Conservation (phyloP, 2,113 vertebrate genomes). For the Vidua chalybeata region DNA sequence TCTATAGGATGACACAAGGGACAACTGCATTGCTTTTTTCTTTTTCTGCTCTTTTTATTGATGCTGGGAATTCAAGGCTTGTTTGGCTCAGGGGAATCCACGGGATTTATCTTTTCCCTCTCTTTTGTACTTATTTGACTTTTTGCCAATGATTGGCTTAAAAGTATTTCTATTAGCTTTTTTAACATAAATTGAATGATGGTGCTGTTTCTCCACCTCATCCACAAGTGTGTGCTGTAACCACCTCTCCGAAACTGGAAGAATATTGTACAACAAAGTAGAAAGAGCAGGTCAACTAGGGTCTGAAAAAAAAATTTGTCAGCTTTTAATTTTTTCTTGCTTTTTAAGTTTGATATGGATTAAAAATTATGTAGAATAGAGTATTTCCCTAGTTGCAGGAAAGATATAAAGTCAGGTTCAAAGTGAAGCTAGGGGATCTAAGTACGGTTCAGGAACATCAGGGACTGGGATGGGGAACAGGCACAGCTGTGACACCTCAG, state of each 20-base stretch:
- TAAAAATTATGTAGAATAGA: neutral
- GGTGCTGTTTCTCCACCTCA: neutral
- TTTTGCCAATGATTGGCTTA: neutral
- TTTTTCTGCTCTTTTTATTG: constrained; percentile 11
- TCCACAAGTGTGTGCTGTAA: neutral
- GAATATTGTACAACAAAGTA: neutral
- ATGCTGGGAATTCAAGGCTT: constrained; percentile 11
- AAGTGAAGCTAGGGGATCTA: neutral
- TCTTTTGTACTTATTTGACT: constrained; percentile 12
- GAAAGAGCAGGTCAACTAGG: neutral
- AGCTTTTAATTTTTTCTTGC: neutral
- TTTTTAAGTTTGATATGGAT: neutral
- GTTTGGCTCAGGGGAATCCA: neutral
- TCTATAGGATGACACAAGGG: constrained; percentile 20
- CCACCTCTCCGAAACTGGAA: neutral
- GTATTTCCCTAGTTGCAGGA: neutral
- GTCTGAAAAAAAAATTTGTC: neutral
- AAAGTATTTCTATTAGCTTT: neutral
- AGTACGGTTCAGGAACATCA: neutral
- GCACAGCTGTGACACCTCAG: neutral
- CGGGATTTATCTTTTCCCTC: neutral
- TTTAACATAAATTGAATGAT: neutral
- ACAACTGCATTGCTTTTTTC: constrained; percentile 23
- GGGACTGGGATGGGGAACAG: neutral
- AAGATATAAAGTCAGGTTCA: neutral